Percentiles rank a stretch among this genome's conserved stretches.
Evolutionary conservation across 2,888 invertebrate species (phyloP).

Genomic region (Caenorhabditis drosophilae): DNA sequence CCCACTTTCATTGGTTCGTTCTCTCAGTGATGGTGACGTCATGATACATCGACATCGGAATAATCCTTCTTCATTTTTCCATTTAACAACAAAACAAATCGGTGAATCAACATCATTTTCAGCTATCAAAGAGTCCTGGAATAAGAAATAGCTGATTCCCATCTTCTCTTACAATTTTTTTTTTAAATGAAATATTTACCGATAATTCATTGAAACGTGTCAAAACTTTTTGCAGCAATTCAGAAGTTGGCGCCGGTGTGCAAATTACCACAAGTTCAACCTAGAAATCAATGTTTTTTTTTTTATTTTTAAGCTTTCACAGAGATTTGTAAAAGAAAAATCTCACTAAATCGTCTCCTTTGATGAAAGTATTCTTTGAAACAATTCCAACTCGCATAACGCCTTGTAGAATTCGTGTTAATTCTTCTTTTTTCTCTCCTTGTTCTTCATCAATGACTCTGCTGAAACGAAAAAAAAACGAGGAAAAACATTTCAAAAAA

Average conservation of each 20-base stretch:
- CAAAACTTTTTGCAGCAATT: conserved; percentile 83
- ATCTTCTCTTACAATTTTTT: too few species aligned
- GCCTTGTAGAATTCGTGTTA: conserved; percentile 68
- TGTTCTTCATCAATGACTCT: neutral
- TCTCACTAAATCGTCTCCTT: conserved; percentile 77
- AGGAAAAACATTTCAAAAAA: neutral
- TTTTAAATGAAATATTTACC: conserved; percentile 6
- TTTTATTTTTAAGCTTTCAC: neutral
- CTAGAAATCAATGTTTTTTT: conserved; percentile 62
- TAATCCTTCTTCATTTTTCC: too few species aligned
- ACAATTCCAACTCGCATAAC: conserved; percentile 78
- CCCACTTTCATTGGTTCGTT: conserved; percentile 71
- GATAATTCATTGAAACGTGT: neutral
- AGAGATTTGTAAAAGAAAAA: neutral
- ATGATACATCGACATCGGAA: neutral
- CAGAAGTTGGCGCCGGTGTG: conserved; percentile 87
- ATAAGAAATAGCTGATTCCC: neutral
- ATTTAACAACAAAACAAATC: neutral
- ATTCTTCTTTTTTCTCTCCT: conserved; percentile 1
- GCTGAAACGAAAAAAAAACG: neutral
- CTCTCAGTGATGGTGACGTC: conserved; percentile 14
- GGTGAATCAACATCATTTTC: neutral
- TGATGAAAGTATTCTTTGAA: conserved; percentile 85
- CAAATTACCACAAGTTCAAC: conserved; percentile 93
- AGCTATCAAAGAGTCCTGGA: neutral